Percentiles rank a stretch among this genome's conserved stretches.
Evolutionary conservation across 1,140 invertebrate species (phyloP).

Genomic region (Planococcus citri): DNA sequence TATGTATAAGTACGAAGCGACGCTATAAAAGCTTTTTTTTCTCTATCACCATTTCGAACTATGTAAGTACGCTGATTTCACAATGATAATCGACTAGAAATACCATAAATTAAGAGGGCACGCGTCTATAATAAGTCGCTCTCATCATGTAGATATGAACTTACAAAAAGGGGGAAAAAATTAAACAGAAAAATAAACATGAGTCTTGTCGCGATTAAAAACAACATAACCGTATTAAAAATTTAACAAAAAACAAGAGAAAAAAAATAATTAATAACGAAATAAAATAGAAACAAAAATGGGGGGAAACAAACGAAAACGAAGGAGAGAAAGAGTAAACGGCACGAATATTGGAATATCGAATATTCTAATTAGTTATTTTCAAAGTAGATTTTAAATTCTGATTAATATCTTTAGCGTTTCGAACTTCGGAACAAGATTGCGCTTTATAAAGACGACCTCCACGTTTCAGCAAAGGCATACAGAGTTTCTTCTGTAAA

Average conservation of each 20-base stretch:
- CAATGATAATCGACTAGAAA: too few relatives aligned
- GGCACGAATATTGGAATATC: not conserved
- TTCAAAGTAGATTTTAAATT: conserved; percentile 12
- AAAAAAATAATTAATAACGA: not conserved
- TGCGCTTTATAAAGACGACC: conserved; percentile 26
- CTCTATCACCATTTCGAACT: too few relatives aligned
- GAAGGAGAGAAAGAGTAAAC: not conserved
- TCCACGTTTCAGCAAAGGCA: conserved; percentile 26
- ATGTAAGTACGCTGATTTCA: too few relatives aligned
- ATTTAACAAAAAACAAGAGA: not conserved
- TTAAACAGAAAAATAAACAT: too few relatives aligned
- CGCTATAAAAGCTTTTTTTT: too few relatives aligned
- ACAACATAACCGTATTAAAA: too few relatives aligned
- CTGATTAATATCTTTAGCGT: conserved; percentile 22
- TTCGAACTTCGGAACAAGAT: conserved; percentile 26
- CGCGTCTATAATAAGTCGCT: too few relatives aligned
- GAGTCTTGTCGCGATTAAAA: not conserved
- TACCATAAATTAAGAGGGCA: too few relatives aligned
- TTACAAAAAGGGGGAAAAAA: too few relatives aligned
- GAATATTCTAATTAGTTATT: not conserved
- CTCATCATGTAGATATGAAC: too few relatives aligned
- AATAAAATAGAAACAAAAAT: not conserved
- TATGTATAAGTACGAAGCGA: too few relatives aligned
- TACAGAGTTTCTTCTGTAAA: conserved; percentile 30
- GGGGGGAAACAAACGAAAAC: not conserved